Evolutionary conservation across 2,797 vertebrate species (phyloP), one percentile per base, ranked within the genome.

Genomic region (Euthynnus affinis): DNA sequence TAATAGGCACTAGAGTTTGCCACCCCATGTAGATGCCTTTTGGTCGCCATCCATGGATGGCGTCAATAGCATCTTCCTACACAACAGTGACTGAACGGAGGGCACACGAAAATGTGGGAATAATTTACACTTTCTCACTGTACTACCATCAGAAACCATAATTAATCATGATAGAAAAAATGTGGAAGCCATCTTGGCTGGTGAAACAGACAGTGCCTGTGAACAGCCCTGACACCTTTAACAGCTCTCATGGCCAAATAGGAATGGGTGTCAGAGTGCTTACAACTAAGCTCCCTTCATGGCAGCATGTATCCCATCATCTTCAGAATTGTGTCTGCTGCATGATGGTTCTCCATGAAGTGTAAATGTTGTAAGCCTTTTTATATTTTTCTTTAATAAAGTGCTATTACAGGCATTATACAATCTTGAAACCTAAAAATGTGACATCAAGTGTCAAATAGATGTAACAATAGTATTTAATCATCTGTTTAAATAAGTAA

Each of bases 41-140:
- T 95, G 93, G 94, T 95, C 88, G 90, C 88, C 91, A 86, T 93
- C 92, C 93, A 95, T 90, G 90, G 86, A 95, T 95, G 94, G 94
- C 94, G 94, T 95, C 95, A 95, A 95, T 95, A 95, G 93, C 95
- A 95, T 95, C 95, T 94, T 95, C 95, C 95, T 95, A 95, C 95
- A 95, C 95, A 94, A 93, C 91, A 92, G 92, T 93, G 92, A 94
- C 91, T 93, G 94, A 94, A 94, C 89, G 92, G 91, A 94, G 94
- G 92, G 93, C 93, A 95, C 93, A 93, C 90, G 91, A 90, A 92
- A 92, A 94, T 94, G 93, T 94, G 94, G 93, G 93, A 95, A 94
- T 94, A 93, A 95, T 95, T 95, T 93, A 94, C 93, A 95, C 93
- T 95, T 95, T 92, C 93, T 92, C 93, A 92, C 92, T 92, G 94